These are phyloP conservation scores for Cyclina sinensis DNA, from an alignment of 1,140 invertebrate species.

Conservation along the genomic window DNA sequence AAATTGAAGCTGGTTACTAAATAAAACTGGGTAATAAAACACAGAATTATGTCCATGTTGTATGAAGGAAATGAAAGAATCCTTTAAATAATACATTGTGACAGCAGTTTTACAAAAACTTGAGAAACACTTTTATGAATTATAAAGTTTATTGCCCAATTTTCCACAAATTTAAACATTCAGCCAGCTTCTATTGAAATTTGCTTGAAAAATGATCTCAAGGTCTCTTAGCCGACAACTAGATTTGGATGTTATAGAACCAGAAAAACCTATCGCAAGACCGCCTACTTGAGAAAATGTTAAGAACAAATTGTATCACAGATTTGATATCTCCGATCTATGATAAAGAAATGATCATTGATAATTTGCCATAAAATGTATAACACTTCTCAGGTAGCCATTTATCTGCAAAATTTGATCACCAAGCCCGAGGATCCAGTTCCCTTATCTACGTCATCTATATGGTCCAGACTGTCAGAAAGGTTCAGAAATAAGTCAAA, in stretches of 20 bases:
- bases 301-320: too few relatives aligned
- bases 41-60: not conserved
- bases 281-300: too few relatives aligned
- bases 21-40: not conserved
- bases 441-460: not conserved
- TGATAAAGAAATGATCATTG: not conserved
- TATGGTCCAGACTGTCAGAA: not conserved
- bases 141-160: not conserved
- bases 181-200: too few relatives aligned
- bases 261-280: too few relatives aligned
- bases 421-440: not conserved
- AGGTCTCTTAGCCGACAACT: too few relatives aligned
- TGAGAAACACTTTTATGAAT: not conserved
- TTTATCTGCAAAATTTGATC: constrained; percentile 5
- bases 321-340: not conserved
- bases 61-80: not conserved
- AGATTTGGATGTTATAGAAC: too few relatives aligned
- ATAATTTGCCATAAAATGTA: constrained; percentile 21
- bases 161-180: too few relatives aligned
- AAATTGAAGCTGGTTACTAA: not conserved
- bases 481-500: not conserved
- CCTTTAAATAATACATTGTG: not conserved
- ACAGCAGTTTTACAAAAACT: not conserved
- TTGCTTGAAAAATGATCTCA: too few relatives aligned
- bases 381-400: not conserved